Conservation (phyloP, 2,797 vertebrate species). For the Natrix natrix region DNA sequence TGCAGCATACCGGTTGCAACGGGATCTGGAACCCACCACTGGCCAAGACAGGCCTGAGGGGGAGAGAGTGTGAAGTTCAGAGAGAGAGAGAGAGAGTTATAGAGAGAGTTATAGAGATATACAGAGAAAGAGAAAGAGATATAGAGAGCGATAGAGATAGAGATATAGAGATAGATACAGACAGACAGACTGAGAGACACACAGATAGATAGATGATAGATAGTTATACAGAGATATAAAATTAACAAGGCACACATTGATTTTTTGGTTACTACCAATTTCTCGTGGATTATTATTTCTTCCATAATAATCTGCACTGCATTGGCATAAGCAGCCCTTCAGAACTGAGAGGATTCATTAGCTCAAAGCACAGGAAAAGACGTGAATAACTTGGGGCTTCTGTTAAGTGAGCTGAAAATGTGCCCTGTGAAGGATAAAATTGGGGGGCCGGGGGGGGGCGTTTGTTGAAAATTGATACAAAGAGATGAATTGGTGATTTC, state of each 20-base stretch:
- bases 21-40: no score
- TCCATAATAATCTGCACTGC: conserved; percentile 68
- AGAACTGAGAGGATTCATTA: conserved; percentile 68
- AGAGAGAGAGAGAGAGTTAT: no score
- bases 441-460: not conserved
- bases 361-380: conserved; percentile 52
- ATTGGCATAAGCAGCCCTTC: conserved; percentile 69
- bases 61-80: no score
- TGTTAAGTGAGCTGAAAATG: conserved; percentile 53
- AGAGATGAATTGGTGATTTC: not conserved
- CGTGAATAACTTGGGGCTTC: conserved; percentile 43
- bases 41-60: not conserved
- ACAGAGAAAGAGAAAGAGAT: no score
- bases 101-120: no score
- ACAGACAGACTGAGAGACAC: no score
- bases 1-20: no score
- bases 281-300: conserved; percentile 72
- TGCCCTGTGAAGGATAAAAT: conserved; percentile 22
- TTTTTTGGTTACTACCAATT: conserved; percentile 73
- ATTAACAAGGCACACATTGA: conserved; percentile 72
- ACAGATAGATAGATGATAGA: no score
- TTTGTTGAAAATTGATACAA: not conserved
- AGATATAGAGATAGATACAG: no score
- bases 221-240: no score
- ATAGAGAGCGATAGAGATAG: no score